Conservation (phyloP, 2,113 vertebrate species). For the Gnathonemus longibarbis region DNA sequence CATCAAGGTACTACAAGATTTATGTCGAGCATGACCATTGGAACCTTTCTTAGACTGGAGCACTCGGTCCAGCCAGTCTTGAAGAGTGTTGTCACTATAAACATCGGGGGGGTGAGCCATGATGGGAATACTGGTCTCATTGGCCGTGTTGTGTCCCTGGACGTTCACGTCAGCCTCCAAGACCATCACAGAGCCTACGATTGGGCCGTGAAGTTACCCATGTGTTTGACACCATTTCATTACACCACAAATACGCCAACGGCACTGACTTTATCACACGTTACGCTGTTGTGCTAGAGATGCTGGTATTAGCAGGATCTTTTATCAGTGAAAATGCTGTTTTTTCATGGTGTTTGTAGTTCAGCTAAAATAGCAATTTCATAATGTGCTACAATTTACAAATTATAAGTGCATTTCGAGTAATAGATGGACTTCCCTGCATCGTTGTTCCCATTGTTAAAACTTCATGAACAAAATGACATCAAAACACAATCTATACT, state of each 20-base stretch:
- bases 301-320: neutral
- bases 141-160: slow-evolving; percentile 58
- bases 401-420: neutral
- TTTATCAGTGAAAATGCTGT: neutral
- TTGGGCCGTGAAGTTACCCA: neutral
- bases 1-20: neutral
- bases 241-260: neutral
- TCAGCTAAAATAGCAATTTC: neutral
- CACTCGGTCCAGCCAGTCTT: slow-evolving; percentile 70
- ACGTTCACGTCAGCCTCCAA: slow-evolving; percentile 71
- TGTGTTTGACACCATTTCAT: neutral
- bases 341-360: neutral
- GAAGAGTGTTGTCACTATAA: slow-evolving; percentile 70
- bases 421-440: neutral
- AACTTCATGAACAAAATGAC: neutral
- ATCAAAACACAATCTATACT: neutral
- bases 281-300: neutral
- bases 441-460: neutral
- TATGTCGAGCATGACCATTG: neutral
- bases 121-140: slow-evolving; percentile 63
- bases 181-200: slow-evolving; percentile 59
- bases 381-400: neutral
- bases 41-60: slow-evolving; percentile 65
- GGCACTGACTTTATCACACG: neutral
- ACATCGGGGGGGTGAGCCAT: slow-evolving; percentile 72